phyloP scores from a whole-genome alignment of 2,888 invertebrate genomes.

The Drosophila quasianomalipes region DNA sequence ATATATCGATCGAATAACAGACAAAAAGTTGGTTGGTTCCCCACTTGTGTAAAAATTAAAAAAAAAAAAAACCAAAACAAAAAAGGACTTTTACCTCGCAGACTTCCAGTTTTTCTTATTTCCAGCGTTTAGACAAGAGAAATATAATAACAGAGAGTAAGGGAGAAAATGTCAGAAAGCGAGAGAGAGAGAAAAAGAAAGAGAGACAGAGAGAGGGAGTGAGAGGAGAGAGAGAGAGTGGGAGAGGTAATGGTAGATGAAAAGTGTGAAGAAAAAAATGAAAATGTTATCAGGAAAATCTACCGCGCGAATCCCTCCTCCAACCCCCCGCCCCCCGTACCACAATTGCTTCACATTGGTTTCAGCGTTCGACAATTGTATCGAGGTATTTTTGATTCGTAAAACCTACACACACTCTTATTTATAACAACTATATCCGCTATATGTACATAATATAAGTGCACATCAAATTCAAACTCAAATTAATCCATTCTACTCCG shows the following conservation, averaged over 20 bases:
- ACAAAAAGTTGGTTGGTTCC: slow-evolving; percentile 61
- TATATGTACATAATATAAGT: slow-evolving; percentile 15
- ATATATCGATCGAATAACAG: slow-evolving; percentile 11
- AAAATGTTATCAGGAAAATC: slow-evolving; percentile 18
- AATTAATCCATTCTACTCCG: slow-evolving; percentile 3
- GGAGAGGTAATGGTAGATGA: slow-evolving; percentile 31
- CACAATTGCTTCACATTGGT: slow-evolving; percentile 73
- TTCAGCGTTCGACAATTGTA: slow-evolving; percentile 68
- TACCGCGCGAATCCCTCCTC: slow-evolving; percentile 25
- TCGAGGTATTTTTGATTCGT: slow-evolving; percentile 68
- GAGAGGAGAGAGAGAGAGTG: slow-evolving; percentile 9
- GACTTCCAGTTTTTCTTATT: slow-evolving; percentile 30
- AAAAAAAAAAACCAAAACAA: background rate
- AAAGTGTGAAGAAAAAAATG: slow-evolving; percentile 20
- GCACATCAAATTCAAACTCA: slow-evolving; percentile 6
- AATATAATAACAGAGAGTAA: slow-evolving; percentile 1
- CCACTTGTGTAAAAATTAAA: slow-evolving; percentile 13
- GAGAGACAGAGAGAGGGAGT: slow-evolving; percentile 7
- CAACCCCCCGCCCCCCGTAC: slow-evolving; percentile 30
- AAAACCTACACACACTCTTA: slow-evolving; percentile 8
- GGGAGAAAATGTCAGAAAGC: slow-evolving; percentile 5
- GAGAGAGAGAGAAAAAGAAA: slow-evolving; percentile 3
- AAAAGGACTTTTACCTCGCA: slow-evolving; percentile 5
- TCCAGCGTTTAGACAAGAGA: slow-evolving; percentile 37
- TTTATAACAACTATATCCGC: slow-evolving; percentile 7